A percentile compares a stretch with the other conserved stretches of the same genome.
phyloP scores from a whole-genome alignment of 2,797 vertebrate species.

The Novumbra hubbsi region DNA sequence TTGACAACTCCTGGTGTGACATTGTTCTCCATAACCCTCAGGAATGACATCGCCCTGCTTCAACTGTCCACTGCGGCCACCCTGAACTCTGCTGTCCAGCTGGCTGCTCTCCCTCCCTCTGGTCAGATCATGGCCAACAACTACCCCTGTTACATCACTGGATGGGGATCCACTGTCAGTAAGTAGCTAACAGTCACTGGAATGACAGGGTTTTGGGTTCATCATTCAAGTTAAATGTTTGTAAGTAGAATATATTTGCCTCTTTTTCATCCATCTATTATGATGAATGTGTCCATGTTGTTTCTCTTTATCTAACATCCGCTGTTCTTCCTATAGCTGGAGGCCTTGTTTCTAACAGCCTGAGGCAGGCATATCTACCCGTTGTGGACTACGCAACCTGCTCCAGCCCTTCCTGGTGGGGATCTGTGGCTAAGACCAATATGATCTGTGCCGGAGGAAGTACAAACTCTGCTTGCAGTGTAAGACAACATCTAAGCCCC shows the following conservation, averaged over 20 bases:
- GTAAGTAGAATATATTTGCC: no score
- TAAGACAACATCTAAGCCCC: conserved; percentile 34
- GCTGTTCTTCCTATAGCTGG: conserved; percentile 60
- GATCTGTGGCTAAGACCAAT: conserved; percentile 55
- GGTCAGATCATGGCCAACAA: no score
- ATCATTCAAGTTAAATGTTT: no score
- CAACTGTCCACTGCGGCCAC: no score
- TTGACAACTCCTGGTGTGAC: conserved; percentile 74
- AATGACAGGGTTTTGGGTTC: no score
- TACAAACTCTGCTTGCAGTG: conserved; percentile 81
- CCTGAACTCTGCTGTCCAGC: conserved; percentile 73
- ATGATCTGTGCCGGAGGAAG: conserved; percentile 89
- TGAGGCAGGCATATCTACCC: conserved; percentile 81
- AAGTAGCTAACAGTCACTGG: conserved; percentile 52
- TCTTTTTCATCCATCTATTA: no score
- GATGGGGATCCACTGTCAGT: conserved; percentile 65
- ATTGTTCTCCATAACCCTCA: conserved; percentile 72
- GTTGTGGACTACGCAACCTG: conserved; percentile 74
- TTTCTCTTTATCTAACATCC: neutral
- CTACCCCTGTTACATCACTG: no score
- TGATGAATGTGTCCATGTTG: no score
- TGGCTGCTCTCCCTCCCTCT: no score
- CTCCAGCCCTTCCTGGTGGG: conserved; percentile 80
- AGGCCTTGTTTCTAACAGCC: conserved; percentile 67
- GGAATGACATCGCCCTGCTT: no score